These are phyloP conservation scores for Metallyticus violacea DNA, from an alignment of 2,888 invertebrate genomes.

Conservation along the genomic window DNA sequence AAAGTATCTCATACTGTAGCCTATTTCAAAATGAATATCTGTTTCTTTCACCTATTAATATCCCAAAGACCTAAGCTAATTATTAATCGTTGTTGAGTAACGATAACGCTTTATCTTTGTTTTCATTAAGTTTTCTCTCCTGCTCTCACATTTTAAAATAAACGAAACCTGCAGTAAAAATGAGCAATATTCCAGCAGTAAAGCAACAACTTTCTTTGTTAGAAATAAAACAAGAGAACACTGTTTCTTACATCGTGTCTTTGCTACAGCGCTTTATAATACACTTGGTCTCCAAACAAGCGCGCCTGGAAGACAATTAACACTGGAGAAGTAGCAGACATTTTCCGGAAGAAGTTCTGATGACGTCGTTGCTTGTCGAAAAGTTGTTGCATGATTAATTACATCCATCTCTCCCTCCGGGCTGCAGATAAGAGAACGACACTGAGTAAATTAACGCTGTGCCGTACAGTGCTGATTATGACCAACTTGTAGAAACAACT, in stretches of 20 bases:
- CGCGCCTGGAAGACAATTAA: background rate
- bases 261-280: background rate
- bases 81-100: too few species aligned
- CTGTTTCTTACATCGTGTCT: background rate
- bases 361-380: background rate
- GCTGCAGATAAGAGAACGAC: background rate
- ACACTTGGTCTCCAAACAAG: too few species aligned
- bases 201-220: too few species aligned
- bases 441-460: background rate
- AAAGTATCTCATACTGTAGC: too few species aligned
- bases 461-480: background rate
- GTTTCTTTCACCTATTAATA: too few species aligned
- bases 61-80: too few species aligned
- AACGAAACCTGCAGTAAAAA: background rate
- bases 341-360: background rate
- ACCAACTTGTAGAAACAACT: too few species aligned
- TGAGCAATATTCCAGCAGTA: too few species aligned
- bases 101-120: too few species aligned
- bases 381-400: background rate
- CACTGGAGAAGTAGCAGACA: background rate
- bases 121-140: background rate
- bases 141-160: background rate
- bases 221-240: too few species aligned
- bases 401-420: background rate
- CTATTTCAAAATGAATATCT: too few species aligned